These are phyloP conservation scores for Microcebus tavaratra DNA, from an alignment of 2,113 vertebrate species.

Conservation along the genomic window DNA sequence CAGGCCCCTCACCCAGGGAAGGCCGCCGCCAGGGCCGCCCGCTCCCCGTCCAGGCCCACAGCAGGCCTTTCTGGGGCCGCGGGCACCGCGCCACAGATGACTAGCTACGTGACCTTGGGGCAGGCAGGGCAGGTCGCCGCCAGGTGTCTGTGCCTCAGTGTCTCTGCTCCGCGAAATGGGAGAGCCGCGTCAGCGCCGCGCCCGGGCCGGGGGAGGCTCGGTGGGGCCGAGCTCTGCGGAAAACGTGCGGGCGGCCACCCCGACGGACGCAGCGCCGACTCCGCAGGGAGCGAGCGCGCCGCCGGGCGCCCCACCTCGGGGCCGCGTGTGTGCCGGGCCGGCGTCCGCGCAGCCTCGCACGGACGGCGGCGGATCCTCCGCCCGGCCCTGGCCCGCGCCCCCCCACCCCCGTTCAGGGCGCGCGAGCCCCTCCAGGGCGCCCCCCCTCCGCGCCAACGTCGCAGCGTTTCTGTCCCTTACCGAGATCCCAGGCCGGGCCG, in stretches of 20 bases:
- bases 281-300: constrained; percentile 52
- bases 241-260: constrained; percentile 61
- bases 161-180: constrained; percentile 32
- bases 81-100: constrained; percentile 33
- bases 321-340: constrained; percentile 32
- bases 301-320: constrained; percentile 49
- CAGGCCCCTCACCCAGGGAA: not conserved
- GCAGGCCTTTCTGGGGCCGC: not conserved
- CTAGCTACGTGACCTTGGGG: constrained; percentile 78
- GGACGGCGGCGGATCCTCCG: constrained; percentile 56
- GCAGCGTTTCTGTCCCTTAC: constrained; percentile 50
- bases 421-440: constrained; percentile 35
- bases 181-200: constrained; percentile 72
- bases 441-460: constrained; percentile 34
- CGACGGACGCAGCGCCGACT: constrained; percentile 68
- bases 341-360: constrained; percentile 46
- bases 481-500: constrained; percentile 72
- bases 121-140: constrained; percentile 33
- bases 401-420: not conserved
- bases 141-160: constrained; percentile 15
- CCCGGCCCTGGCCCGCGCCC: not conserved
- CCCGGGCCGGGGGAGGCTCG: constrained; percentile 54
- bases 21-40: constrained; percentile 5
- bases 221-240: constrained; percentile 68
- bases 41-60: constrained; percentile 45